A percentile compares a stretch with the other conserved stretches of the same genome.
phyloP scores from a whole-genome alignment of 1,140 invertebrate species.

The Protaetia brevitarsis region DNA sequence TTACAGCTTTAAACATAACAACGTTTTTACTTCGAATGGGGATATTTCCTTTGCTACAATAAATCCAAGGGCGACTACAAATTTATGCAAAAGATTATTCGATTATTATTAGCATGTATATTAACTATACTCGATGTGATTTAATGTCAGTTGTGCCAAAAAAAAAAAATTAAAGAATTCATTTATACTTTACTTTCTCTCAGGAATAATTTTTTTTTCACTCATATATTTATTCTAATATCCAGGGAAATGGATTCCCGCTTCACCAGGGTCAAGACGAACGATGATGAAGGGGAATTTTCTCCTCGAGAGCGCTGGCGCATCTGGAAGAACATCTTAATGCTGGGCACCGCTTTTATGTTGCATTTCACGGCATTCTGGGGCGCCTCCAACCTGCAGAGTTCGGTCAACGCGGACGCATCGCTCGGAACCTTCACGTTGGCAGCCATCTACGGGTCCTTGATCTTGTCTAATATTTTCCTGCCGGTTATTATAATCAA shows the following conservation, averaged over 20 bases:
- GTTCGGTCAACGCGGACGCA: conserved; percentile 66
- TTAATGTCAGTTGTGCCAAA: no score
- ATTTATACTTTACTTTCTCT: no score
- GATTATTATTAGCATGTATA: no score
- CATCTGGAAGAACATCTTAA: conserved; percentile 69
- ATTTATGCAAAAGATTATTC: no score
- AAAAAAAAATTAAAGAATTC: no score
- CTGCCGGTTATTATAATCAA: conserved; percentile 72
- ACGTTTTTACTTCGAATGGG: no score
- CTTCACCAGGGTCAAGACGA: conserved; percentile 40
- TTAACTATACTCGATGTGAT: no score
- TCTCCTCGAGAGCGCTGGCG: conserved; percentile 57
- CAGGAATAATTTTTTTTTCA: no score
- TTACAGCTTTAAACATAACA: no score
- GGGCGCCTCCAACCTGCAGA: conserved; percentile 75
- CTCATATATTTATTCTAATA: conserved; percentile 2
- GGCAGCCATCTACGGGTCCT: conserved; percentile 73
- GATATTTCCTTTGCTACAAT: no score
- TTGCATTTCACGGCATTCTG: conserved; percentile 82
- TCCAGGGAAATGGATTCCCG: conserved; percentile 36
- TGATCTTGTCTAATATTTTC: conserved; percentile 79
- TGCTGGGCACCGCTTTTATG: conserved; percentile 75
- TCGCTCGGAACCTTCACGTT: conserved; percentile 69
- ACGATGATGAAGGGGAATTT: conserved; percentile 36
- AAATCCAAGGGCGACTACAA: no score